phyloP scores from a whole-genome alignment of 2,888 invertebrate genomes.

The Callosobruchus maculatus region DNA sequence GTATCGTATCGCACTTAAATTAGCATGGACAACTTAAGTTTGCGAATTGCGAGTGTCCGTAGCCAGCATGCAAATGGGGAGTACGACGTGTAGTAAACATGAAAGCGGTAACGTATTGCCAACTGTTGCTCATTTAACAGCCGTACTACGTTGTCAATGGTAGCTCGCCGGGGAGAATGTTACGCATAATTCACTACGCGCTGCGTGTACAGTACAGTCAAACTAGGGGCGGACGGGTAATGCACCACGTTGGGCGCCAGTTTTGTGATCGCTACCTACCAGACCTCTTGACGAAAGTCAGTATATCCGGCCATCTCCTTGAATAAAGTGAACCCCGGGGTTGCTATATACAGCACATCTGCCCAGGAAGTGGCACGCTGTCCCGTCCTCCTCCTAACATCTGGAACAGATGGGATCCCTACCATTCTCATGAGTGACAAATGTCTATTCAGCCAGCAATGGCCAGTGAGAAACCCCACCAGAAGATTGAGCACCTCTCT shows the following conservation, averaged over 20 bases:
- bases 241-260: background rate
- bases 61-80: background rate
- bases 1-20: background rate
- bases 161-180: background rate
- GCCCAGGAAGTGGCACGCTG: too few relatives aligned
- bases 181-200: background rate
- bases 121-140: background rate
- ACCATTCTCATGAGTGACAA: too few relatives aligned
- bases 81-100: background rate
- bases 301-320: too few relatives aligned
- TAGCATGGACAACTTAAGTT: slow-evolving; percentile 9
- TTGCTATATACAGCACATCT: too few relatives aligned
- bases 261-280: too few relatives aligned
- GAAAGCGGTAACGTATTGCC: background rate
- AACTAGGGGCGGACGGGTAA: background rate
- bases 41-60: background rate
- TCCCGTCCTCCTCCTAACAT: too few relatives aligned
- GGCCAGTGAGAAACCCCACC: too few relatives aligned
- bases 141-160: background rate
- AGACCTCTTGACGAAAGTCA: too few relatives aligned
- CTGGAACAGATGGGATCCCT: too few relatives aligned
- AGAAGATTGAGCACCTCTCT: too few relatives aligned
- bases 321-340: too few relatives aligned
- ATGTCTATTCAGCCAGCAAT: too few relatives aligned
- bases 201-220: background rate